phyloP scores from a whole-genome alignment of 1,140 invertebrate genomes.

The Drosophila ambigua region DNA sequence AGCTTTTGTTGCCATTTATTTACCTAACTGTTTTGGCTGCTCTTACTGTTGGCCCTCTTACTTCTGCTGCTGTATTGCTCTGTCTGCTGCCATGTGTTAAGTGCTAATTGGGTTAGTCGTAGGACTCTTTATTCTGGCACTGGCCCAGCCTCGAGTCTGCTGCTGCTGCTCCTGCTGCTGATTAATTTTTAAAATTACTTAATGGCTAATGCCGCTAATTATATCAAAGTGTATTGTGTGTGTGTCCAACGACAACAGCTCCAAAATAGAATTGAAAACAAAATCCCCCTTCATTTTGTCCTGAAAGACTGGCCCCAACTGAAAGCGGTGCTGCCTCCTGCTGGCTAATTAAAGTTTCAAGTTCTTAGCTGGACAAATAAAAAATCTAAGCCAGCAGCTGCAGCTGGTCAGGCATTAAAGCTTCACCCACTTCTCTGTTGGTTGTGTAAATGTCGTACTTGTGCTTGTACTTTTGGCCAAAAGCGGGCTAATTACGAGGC shows the following conservation, averaged over 20 bases:
- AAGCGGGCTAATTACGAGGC: conserved; percentile 47
- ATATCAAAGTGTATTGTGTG: conserved; percentile 56
- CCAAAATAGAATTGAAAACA: conserved; percentile 7
- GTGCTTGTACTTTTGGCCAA: neutral
- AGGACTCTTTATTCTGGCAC: neutral
- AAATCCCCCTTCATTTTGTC: conserved; percentile 14
- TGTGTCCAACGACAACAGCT: neutral
- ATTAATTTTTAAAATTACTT: conserved; percentile 75
- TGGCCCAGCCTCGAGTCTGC: neutral
- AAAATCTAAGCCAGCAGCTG: conserved; percentile 35
- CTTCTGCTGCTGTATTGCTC: too few species aligned
- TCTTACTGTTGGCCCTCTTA: neutral
- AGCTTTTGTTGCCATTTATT: conserved; percentile 76
- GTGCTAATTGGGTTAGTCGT: conserved; percentile 77
- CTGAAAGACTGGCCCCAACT: neutral
- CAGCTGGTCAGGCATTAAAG: conserved; percentile 31
- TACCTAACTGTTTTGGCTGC: conserved; percentile 51
- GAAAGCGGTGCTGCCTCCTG: neutral
- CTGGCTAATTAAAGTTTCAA: conserved; percentile 76
- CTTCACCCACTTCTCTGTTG: conserved; percentile 25
- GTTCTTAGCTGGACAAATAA: conserved; percentile 40
- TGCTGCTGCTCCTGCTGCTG: conserved; percentile 24
- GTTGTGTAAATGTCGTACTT: neutral
- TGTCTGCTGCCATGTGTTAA: conserved; percentile 63
- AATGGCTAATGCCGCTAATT: conserved; percentile 69